Base-by-base conservation (phyloP, 92 coral and sea anemone genomes). In the Umimayanthus kanabou region DNA sequence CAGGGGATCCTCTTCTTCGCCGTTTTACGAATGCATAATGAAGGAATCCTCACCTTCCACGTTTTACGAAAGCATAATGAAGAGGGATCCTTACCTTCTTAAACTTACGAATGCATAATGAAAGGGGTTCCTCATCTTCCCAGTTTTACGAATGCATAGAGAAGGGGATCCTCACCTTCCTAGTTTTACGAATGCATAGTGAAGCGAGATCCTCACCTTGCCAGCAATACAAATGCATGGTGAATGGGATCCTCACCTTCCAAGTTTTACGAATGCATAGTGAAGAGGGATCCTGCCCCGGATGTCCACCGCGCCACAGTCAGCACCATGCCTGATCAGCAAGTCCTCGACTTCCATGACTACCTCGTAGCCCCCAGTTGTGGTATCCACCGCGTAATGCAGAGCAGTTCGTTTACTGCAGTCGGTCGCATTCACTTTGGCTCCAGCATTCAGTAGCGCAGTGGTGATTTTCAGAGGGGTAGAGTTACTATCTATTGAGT, bases 361-460 rank as follows among this genome's bases (percentile, higher is more conserved):
- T 20, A 93, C 78, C 89, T 95, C 98, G 79, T 93, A 95, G 47
- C 95, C 96, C 16, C 98, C 98, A 6, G 98, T 93, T 1, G 96
- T 95, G 14, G 91, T 76, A 73, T 95, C 91, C 13, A 93, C 94
- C 1, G 98, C 92, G 53, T 93, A 93, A 85, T 95, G 98, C 22
- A 95, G 96, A 4, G 93, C 86, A 18, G 93, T 72, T 10, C 96
- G 98, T 53, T 81, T 76, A 57, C 88, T 83, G 39, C 43, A 16
- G 75, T 95, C 96, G 20, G 82, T 76, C 23, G 91, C 90, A 85
- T 95, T 93, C 45, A 95, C 94, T 53, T 90, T 85, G 7, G 98
- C 98, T 39, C 94, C 98, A 65, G 94, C 93, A 80, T 90, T 92
- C 43, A 95, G 92, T 1, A 95, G 73, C 1, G 98, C 93, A 81